Percentiles rank a stretch among this genome's conserved stretches.
Conservation (phyloP, 2,797 vertebrate genomes). For the Triplophysa yarkandensis region DNA sequence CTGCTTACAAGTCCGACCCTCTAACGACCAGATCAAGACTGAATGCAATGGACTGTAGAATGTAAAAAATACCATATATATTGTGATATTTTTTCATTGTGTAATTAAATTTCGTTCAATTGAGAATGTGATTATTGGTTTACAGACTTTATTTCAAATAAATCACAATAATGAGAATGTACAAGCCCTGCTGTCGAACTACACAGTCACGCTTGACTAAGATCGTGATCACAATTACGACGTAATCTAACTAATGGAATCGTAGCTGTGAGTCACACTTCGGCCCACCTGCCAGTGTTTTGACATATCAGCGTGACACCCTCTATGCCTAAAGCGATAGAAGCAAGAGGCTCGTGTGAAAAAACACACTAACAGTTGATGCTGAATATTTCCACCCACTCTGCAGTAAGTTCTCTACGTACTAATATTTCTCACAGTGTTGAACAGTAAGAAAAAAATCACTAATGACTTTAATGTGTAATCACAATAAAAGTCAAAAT, state of each 20-base stretch:
- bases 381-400: constrained; percentile 34
- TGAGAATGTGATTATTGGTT: no score
- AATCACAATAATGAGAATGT: background rate
- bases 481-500: background rate
- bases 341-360: constrained; percentile 3
- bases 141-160: no score
- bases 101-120: no score
- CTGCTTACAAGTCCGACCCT: no score
- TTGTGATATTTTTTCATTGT: no score
- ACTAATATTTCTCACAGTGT: constrained; percentile 23
- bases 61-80: no score
- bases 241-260: background rate
- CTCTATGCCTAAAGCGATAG: constrained; percentile 27
- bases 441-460: background rate
- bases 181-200: constrained; percentile 8
- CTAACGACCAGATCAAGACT: no score
- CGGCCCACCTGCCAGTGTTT: constrained; percentile 35
- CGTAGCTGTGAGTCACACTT: constrained; percentile 35
- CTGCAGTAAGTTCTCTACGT: constrained; percentile 2
- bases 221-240: constrained; percentile 15
- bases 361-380: constrained; percentile 21
- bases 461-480: constrained; percentile 25
- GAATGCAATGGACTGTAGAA: no score
- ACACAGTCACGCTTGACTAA: constrained; percentile 2
- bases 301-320: constrained; percentile 34